Base-by-base conservation (phyloP, 2,797 vertebrate species). In the Aphelocoma californica region DNA sequence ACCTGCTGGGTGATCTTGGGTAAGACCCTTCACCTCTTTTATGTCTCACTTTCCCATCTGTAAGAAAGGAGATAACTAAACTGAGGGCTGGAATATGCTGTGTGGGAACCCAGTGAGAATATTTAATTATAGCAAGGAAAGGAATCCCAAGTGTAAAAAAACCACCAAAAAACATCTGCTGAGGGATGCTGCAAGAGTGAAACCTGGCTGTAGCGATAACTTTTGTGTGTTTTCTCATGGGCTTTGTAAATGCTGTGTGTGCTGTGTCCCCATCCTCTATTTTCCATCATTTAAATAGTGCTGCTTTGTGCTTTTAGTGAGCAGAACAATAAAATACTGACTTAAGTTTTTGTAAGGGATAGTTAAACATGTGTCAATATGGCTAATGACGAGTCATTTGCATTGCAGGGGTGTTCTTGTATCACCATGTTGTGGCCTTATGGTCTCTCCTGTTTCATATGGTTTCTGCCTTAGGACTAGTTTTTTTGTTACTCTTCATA, bases 11-110 rank as follows among this genome's bases (percentile, higher is more conserved):
- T 96, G 95, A 93, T 81, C 86, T 88, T 96, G 95, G 93, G 95
- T 96, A 93, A 96, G 95, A 95, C 92, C 95, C 95, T 95, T 92
- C 94, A 92, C 88, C 94, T 94, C 91, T 97, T 93, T 92, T 88
- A 82, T 95, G 83, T 78, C 95, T 95, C 91, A 71, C 88, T 93
- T 95, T 93, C 81, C 50, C 74, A 19, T 91, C 45, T 97, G 50
- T 96, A 95, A 92, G 79, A 92, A 88, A 84, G 61, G 67, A 89
- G 71, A 60, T 91, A 86, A 93, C 34, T 84, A 57, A 93, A 71
- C 36, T 40, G 71, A 94, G 90, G 78, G 78, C 67, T 95, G 74
- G 42, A 77, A 64, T 82, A 51, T 78, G 31, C 81, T 92, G n/a
- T 92, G 38, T 90, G 84, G 90, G 60, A 90, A 44, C 31, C 7